Evolutionary conservation across 2,888 invertebrate genomes (phyloP).

Genomic region (Unio delphinus): DNA sequence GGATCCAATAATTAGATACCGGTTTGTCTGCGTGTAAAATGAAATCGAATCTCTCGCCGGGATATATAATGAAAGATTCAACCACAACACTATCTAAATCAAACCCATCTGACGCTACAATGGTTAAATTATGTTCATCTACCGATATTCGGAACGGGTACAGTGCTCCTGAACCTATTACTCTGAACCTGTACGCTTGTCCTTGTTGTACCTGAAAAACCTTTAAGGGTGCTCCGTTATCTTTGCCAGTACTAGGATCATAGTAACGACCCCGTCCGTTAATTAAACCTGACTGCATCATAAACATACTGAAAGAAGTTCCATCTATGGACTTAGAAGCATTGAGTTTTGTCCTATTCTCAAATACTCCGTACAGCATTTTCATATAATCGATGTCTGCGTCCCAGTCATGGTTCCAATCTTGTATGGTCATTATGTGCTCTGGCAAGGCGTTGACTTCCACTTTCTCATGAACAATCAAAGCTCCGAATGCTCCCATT

Average conservation of each 20-base stretch:
- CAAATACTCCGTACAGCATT: slow-evolving; percentile 13
- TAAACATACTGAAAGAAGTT: slow-evolving; percentile 7
- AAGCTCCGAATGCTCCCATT: slow-evolving; percentile 40
- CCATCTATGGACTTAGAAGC: slow-evolving; percentile 11
- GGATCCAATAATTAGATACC: slow-evolving; percentile 37
- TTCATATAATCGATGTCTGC: slow-evolving; percentile 16
- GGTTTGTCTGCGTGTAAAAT: slow-evolving; percentile 25
- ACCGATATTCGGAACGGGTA: slow-evolving; percentile 32
- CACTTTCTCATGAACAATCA: slow-evolving; percentile 25
- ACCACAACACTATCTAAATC: slow-evolving; percentile 28
- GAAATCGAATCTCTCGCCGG: slow-evolving; percentile 44
- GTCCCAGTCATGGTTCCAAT: slow-evolving; percentile 43
- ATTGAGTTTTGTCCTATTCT: neutral
- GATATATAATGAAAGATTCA: slow-evolving; percentile 24
- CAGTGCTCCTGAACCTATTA: slow-evolving; percentile 31
- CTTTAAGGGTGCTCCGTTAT: slow-evolving; percentile 24
- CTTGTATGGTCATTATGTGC: slow-evolving; percentile 36
- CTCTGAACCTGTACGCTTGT: slow-evolving; percentile 28
- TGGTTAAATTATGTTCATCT: slow-evolving; percentile 31
- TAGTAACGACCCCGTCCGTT: slow-evolving; percentile 52
- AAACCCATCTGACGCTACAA: slow-evolving; percentile 38
- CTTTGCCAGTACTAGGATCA: slow-evolving; percentile 3
- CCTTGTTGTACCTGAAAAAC: slow-evolving; percentile 20
- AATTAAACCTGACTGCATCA: slow-evolving; percentile 42
- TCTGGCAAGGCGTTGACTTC: slow-evolving; percentile 15